phyloP scores from a whole-genome alignment of 1,140 invertebrate species.

The Batillaria attramentaria region DNA sequence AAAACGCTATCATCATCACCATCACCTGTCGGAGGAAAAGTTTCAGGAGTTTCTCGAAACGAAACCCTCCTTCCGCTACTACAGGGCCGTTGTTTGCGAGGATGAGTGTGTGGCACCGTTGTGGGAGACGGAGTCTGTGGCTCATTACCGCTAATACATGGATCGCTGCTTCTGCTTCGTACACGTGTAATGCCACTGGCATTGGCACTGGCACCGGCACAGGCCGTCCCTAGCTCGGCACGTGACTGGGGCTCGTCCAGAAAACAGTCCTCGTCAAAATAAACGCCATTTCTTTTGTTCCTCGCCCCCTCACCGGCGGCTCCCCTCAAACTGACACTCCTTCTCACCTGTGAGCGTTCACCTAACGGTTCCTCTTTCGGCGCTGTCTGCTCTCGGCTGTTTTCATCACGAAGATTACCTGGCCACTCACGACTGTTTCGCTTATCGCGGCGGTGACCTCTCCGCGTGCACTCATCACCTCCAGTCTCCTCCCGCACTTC shows the following conservation, averaged over 20 bases:
- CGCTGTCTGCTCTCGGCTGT: neutral
- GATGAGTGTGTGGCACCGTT: no score
- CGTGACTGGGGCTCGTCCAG: neutral
- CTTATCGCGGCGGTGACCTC: neutral
- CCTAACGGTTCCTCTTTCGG: neutral
- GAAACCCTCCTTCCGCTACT: conserved; percentile 8
- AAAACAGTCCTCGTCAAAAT: conserved; percentile 24
- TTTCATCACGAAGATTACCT: neutral
- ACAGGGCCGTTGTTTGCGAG: neutral
- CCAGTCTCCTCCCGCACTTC: neutral
- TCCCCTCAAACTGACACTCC: neutral
- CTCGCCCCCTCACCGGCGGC: neutral
- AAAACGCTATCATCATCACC: neutral
- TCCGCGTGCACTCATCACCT: neutral
- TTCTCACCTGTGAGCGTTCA: neutral
- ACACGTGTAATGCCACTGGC: no score
- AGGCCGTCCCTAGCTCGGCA: no score
- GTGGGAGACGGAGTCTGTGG: no score
- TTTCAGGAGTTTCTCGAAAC: conserved; percentile 36
- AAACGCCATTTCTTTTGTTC: conserved; percentile 34
- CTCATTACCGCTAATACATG: no score
- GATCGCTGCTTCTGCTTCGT: no score
- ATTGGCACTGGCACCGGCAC: neutral
- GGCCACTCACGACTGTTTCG: neutral
- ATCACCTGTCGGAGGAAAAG: conserved; percentile 11